Evolutionary conservation across 2,797 vertebrate genomes (phyloP).

Genomic region (Protosalanx chinensis): DNA sequence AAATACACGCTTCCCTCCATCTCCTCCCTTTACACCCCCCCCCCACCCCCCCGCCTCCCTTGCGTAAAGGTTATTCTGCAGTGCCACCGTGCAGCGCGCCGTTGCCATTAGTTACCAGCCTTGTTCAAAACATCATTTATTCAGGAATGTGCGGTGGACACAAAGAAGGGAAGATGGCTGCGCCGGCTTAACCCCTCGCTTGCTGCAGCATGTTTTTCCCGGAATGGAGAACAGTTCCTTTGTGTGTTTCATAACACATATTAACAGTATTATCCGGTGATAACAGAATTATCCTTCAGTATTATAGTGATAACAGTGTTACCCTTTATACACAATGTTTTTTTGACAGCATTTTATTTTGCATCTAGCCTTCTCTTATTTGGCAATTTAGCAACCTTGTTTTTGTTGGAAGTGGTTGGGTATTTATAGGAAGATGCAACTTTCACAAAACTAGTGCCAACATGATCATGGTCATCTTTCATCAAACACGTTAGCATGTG

Average conservation of each 20-base stretch:
- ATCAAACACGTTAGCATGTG: not conserved
- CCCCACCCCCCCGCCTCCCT: conserved; percentile 9
- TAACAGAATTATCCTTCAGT: too few species aligned
- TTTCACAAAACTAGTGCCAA: too few species aligned
- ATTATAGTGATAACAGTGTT: too few species aligned
- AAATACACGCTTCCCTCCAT: conserved; percentile 15
- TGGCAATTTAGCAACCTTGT: not conserved
- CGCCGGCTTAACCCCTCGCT: conserved; percentile 67
- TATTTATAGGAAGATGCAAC: too few species aligned
- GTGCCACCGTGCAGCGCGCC: conserved; percentile 58
- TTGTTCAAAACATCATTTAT: conserved; percentile 81
- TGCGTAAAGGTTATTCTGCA: conserved; percentile 65
- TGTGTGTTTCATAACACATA: not conserved
- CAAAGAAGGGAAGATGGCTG: conserved; percentile 52
- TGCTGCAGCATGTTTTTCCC: conserved; percentile 31
- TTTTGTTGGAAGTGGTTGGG: not conserved
- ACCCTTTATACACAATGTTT: too few species aligned
- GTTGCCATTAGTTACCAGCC: conserved; percentile 78
- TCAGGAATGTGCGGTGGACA: conserved; percentile 76
- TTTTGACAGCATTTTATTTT: not conserved
- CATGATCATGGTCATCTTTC: not conserved
- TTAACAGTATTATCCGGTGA: too few species aligned
- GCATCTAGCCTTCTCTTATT: too few species aligned
- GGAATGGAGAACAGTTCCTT: not conserved
- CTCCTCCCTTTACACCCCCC: conserved; percentile 5